Conservation (phyloP, 1,140 invertebrate species). For the Aphaenogaster rudis region DNA sequence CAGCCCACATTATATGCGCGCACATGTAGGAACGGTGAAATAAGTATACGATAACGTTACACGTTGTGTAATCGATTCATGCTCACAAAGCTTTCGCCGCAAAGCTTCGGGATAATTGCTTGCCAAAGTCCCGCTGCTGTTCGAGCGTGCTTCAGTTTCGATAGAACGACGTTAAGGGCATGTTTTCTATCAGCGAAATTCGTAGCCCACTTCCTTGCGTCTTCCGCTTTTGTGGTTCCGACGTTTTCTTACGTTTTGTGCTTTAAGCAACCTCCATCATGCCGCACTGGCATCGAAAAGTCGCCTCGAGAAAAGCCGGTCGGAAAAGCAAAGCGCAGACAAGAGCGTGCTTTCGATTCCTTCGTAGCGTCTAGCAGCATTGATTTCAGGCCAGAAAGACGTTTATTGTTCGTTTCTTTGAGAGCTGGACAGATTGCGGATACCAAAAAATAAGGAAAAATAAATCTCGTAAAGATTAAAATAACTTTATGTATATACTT, state of each 20-base stretch:
- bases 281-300: constrained; percentile 32
- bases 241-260: constrained; percentile 48
- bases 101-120: constrained; percentile 59
- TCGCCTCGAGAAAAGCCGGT: constrained; percentile 41
- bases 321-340: constrained; percentile 50
- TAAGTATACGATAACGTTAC: constrained; percentile 48
- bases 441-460: constrained; percentile 24
- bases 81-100: constrained; percentile 54
- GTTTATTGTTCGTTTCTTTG: constrained; percentile 52
- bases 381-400: constrained; percentile 48
- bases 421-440: constrained; percentile 44
- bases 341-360: constrained; percentile 50
- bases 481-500: constrained; percentile 23
- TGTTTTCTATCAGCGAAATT: constrained; percentile 59
- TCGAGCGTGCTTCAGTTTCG: constrained; percentile 43
- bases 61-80: constrained; percentile 52
- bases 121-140: constrained; percentile 41
- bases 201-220: constrained; percentile 48
- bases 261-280: constrained; percentile 45
- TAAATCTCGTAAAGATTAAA: background rate
- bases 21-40: constrained; percentile 14
- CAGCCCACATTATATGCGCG: background rate
- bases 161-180: constrained; percentile 54
- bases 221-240: constrained; percentile 29
- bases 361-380: constrained; percentile 45